These are phyloP conservation scores for Amblyraja radiata DNA, from an alignment of 2,797 vertebrate genomes.

Conservation along the genomic window DNA sequence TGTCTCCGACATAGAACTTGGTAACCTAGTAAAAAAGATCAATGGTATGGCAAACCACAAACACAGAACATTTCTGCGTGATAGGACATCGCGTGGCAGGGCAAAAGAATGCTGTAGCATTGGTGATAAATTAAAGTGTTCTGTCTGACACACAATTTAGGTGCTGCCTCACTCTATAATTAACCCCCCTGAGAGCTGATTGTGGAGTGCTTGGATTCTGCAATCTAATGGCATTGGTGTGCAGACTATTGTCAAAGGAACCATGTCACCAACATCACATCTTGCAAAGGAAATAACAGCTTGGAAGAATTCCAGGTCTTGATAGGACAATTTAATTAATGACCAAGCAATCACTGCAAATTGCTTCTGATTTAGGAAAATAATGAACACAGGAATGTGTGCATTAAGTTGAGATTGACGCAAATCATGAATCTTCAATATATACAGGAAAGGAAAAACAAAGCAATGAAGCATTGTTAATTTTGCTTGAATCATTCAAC, in stretches of 20 bases:
- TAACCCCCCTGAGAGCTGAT: constrained; percentile 67
- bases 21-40: constrained; percentile 46
- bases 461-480: constrained; percentile 12
- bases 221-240: constrained; percentile 67
- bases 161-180: constrained; percentile 65
- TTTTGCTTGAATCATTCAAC: not conserved
- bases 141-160: constrained; percentile 49
- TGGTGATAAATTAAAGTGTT: constrained; percentile 50
- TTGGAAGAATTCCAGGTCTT: constrained; percentile 76
- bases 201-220: constrained; percentile 62
- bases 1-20: constrained; percentile 32
- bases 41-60: constrained; percentile 40
- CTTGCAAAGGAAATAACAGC: constrained; percentile 65
- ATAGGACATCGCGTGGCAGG: constrained; percentile 46
- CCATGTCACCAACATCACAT: constrained; percentile 60
- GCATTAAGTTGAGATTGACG: not conserved
- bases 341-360: not conserved
- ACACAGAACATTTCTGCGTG: constrained; percentile 44
- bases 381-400: not conserved
- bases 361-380: not conserved
- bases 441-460: not conserved
- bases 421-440: not conserved
- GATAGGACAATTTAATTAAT: constrained; percentile 70
- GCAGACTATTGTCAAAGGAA: constrained; percentile 74
- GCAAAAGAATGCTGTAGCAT: constrained; percentile 44